phyloP scores from a whole-genome alignment of 2,888 invertebrate genomes.

The Thalpophila matura region DNA sequence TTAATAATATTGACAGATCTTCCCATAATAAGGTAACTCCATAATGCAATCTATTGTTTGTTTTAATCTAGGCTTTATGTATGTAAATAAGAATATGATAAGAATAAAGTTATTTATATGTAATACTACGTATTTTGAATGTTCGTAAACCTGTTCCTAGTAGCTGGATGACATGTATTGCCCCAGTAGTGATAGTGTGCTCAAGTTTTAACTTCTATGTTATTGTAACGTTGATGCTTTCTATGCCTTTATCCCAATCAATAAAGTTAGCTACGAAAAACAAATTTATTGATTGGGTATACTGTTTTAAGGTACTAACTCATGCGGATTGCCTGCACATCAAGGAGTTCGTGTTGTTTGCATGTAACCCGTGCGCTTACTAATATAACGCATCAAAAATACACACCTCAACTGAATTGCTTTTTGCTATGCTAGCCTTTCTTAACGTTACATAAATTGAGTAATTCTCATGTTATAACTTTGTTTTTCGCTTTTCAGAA shows the following conservation, averaged over 20 bases:
- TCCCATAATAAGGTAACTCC: conserved; percentile 45
- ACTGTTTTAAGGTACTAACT: not conserved
- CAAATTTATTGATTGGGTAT: not conserved
- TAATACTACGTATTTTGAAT: conserved; percentile 68
- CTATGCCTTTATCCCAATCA: conserved; percentile 8
- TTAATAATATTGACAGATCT: conserved; percentile 51
- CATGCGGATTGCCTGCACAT: conserved; percentile 2
- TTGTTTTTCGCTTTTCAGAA: conserved; percentile 77
- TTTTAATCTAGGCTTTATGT: conserved; percentile 53
- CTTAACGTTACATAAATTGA: conserved; percentile 40
- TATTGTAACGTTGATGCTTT: conserved; percentile 23
- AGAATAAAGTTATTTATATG: conserved; percentile 67
- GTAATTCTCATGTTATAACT: conserved; percentile 17
- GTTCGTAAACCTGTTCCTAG: conserved; percentile 50
- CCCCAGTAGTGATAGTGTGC: conserved; percentile 29
- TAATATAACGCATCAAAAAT: conserved; percentile 34
- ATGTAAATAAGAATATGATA: conserved; percentile 59
- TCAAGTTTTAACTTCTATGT: conserved; percentile 34
- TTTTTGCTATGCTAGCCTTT: conserved; percentile 73
- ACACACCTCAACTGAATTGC: conserved; percentile 50
- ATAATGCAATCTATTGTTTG: conserved; percentile 55
- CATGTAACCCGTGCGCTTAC: conserved; percentile 36
- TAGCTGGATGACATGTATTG: conserved; percentile 35
- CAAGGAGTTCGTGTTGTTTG: conserved; percentile 13
- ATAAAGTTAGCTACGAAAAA: not conserved